Conservation (phyloP, 2,113 vertebrate species). For the Marmota flaviventris region DNA sequence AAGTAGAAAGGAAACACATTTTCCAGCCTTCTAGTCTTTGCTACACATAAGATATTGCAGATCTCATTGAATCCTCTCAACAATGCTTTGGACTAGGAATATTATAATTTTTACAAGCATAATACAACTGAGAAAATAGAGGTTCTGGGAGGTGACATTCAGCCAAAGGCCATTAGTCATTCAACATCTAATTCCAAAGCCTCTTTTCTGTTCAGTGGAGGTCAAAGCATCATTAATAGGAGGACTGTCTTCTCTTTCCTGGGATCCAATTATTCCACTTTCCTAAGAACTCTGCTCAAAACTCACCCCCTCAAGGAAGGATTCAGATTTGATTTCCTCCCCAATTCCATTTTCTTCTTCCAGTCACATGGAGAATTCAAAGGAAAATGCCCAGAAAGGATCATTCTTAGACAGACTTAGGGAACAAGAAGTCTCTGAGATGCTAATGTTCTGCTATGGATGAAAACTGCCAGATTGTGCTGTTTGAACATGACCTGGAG, state of each 20-base stretch:
- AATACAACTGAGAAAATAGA: not conserved
- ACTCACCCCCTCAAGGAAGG: not conserved
- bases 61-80: not conserved
- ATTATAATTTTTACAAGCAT: not conserved
- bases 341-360: not conserved
- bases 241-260: not conserved
- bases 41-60: not conserved
- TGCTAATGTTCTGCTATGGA: not conserved
- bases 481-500: not conserved
- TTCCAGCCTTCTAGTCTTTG: not conserved
- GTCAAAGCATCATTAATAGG: not conserved
- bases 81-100: not conserved
- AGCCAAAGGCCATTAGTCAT: not conserved
- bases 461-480: not conserved
- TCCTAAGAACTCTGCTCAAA: conserved; percentile 33
- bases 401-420: not conserved
- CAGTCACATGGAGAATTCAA: not conserved
- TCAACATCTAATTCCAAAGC: not conserved
- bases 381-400: not conserved
- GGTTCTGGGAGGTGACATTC: not conserved
- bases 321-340: not conserved
- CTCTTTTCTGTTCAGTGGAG: not conserved
- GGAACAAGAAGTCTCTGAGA: not conserved
- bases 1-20: not conserved
- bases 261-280: not conserved